Base-by-base conservation (phyloP, 2,888 invertebrate species). In the Aporophyla nigra region DNA sequence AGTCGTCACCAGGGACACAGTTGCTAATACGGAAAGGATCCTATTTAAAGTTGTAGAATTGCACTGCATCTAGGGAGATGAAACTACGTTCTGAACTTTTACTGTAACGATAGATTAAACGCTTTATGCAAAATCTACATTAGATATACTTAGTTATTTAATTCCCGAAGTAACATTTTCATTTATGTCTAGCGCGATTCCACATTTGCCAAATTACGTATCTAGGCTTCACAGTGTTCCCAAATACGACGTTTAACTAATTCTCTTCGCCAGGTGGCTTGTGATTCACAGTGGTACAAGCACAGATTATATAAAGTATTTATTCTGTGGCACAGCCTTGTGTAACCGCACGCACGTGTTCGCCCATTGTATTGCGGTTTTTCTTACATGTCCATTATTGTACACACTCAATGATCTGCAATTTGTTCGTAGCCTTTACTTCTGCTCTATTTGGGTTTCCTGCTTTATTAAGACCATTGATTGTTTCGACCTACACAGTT, bases 311-410 rank as follows among this genome's bases (percentile, higher is more conserved):
- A 59, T 51, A 69, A 68, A 68, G 61, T 78, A 74, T 67, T 73
- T 74, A 68, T 61, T 82, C 73, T 83, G 54, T 77, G 73, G 61
- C 19, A 67, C 61, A 69, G 43, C 71, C 80, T 87, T 88, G 86
- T 76, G 83, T 70, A 86, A 88, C 82, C 71, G 61, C 85, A 80
- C 67, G 87, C 88, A 87, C 88, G 87, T 88, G 88, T 14, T 76
- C 5, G 14, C 16, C 58, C 43, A 78, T 81, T 79, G 78, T 80
- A 66, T 74, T 82, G 73, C 56, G 86, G 80, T 84, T 88, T 81
- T 78, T 78, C 80, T 78, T 76, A 69, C 54, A 76, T 87, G 59
- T 61, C 65, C 54, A 71, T 76, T 62, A 75, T 40, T 58, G 72
- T 74, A 53, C 59, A 58, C 53, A 56, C 46, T 49, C 71, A 72